A percentile compares a stretch with the other conserved stretches of the same genome.
Conservation (phyloP, 1,140 invertebrate genomes). For the Drosophila melanica region DNA sequence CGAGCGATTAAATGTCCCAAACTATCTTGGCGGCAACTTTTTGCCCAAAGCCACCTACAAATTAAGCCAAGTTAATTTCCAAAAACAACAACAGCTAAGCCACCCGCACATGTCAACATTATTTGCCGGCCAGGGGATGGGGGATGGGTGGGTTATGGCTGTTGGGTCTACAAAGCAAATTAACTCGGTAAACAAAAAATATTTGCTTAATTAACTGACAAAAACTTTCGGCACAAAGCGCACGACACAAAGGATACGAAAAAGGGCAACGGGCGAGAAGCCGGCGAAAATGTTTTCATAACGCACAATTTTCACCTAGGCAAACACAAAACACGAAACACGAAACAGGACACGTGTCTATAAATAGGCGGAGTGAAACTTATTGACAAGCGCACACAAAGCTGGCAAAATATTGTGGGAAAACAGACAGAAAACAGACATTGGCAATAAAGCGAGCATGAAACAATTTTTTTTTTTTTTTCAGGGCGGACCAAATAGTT, state of each 20-base stretch:
- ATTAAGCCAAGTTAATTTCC: slow-evolving; percentile 47
- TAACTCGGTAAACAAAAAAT: slow-evolving; percentile 77
- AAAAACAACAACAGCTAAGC: slow-evolving; percentile 34
- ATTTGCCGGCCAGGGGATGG: slow-evolving; percentile 11
- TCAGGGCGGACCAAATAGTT: slow-evolving; percentile 37
- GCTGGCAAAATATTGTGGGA: slow-evolving; percentile 23
- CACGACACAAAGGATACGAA: slow-evolving; percentile 19
- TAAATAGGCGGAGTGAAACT: slow-evolving; percentile 34
- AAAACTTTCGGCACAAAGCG: slow-evolving; percentile 65
- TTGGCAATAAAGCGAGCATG: slow-evolving; percentile 19
- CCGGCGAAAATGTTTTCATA: slow-evolving; percentile 62
- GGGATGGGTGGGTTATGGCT: slow-evolving; percentile 15
- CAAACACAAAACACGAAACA: slow-evolving; percentile 10
- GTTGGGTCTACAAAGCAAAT: slow-evolving; percentile 53
- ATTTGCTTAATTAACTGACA: slow-evolving; percentile 82
- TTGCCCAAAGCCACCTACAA: slow-evolving; percentile 21
- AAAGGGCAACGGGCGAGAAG: neutral
- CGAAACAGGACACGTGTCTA: slow-evolving; percentile 29
- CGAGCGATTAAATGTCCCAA: slow-evolving; percentile 36
- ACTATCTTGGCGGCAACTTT: slow-evolving; percentile 35
- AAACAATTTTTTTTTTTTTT: too few relatives aligned
- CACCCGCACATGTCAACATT: slow-evolving; percentile 64
- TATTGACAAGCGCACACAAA: slow-evolving; percentile 48
- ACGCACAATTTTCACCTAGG: slow-evolving; percentile 60
- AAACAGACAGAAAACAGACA: neutral